Percentiles rank a stretch among this genome's conserved stretches.
Evolutionary conservation across 1,140 invertebrate genomes (phyloP).

Genomic region (Meloidogyne floridensis): DNA sequence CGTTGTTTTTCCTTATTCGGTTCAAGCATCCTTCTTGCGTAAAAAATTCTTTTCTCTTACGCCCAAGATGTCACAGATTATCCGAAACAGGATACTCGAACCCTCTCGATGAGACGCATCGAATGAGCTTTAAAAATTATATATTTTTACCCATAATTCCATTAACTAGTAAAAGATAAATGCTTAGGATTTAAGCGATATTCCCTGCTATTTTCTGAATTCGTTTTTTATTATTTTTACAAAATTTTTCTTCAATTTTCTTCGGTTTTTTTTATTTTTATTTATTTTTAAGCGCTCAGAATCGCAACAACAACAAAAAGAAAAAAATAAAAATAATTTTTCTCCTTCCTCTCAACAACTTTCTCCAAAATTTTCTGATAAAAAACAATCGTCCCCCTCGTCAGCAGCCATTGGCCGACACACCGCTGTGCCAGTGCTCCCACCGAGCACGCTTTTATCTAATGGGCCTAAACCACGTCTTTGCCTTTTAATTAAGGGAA

Average conservation of each 20-base stretch:
- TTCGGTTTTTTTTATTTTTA: not conserved
- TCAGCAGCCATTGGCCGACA: conserved; percentile 4
- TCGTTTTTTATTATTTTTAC: not conserved
- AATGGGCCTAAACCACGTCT: conserved; percentile 25
- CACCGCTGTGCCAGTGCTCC: not conserved
- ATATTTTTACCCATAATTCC: too few relatives aligned
- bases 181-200: too few relatives aligned
- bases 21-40: too few relatives aligned
- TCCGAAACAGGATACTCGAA: too few relatives aligned
- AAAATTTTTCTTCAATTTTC: not conserved
- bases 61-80: too few relatives aligned
- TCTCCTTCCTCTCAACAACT: not conserved
- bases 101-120: too few relatives aligned
- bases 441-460: not conserved
- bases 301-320: not conserved
- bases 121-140: too few relatives aligned
- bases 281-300: not conserved
- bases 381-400: not conserved
- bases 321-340: not conserved
- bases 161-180: too few relatives aligned
- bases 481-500: conserved; percentile 16
- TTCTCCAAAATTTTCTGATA: not conserved
- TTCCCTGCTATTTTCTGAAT: not conserved
- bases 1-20: too few relatives aligned
- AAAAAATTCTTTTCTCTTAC: too few relatives aligned